Base-by-base conservation (phyloP, 2,888 invertebrate species). In the Villa cingulata region DNA sequence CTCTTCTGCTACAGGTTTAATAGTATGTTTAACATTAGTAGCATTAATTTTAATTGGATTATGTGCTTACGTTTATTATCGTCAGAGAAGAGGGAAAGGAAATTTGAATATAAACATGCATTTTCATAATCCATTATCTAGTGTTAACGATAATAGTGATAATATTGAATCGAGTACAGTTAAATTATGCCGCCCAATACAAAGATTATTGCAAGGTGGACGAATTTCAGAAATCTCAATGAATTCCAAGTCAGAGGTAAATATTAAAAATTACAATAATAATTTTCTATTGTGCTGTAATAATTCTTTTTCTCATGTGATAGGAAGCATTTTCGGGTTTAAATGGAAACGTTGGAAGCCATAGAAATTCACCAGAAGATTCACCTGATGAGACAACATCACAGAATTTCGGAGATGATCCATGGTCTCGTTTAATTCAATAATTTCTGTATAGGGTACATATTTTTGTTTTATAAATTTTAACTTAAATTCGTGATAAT, bases 11-110 rank as follows among this genome's bases (percentile, higher is more conserved):
- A 29, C 51, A 48, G 46, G 51, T 3, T 40, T 57, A 3, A 42
- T 55, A 0, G 46, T 54, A 48, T 41, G 46, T 53, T 15, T 53
- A 43, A 52, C 40, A 42, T 17, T 59, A 3, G 32, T 58, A 5
- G 50, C 52, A 7, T 32, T 56, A 4, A 37, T 60, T 7, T 18
- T 56, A 3, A 38, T 56, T 23, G 50, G 54, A 10, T 54, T 51
- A 18, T 45, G 59, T 46, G 63, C 59, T 56, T 65, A 60, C 59
- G 56, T 62, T 53, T 61, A 57, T 56, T 66, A 63, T 56, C 60
- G 62, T 50, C 51, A 52, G 48, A 51, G 67, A 60, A 69, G 77
- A 73, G 79, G 74, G 56, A 53, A 69, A 63, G 57, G 66, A 63
- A 56, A 70, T 60, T 62, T 68, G 58, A 66, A 65, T 57, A 61